A percentile compares a stretch with the other conserved stretches of the same genome.
phyloP scores from a whole-genome alignment of 2,888 invertebrate species.

The Temnothorax unifasciatus region DNA sequence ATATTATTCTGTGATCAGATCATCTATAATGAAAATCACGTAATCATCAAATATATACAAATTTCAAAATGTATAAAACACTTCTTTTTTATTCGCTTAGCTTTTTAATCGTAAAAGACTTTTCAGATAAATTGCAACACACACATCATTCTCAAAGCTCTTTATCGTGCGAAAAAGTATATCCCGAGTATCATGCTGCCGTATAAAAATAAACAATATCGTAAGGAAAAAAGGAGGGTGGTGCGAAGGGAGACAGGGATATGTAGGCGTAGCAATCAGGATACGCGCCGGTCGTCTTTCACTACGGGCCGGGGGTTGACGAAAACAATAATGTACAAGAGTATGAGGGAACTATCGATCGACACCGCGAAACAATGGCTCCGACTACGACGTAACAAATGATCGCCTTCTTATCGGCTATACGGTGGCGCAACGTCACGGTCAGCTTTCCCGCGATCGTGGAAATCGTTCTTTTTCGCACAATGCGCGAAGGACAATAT shows the following conservation, averaged over 20 bases:
- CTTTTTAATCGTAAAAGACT: neutral
- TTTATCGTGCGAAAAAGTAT: constrained; percentile 19
- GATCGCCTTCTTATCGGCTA: constrained; percentile 83
- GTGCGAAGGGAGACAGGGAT: constrained; percentile 32
- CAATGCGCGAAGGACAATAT: constrained; percentile 55
- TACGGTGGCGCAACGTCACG: constrained; percentile 71
- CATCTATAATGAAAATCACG: neutral
- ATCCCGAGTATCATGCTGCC: constrained; percentile 44
- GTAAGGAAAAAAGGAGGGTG: constrained; percentile 56
- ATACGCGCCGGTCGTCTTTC: constrained; percentile 66
- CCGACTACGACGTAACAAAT: constrained; percentile 84
- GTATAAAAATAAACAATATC: constrained; percentile 49
- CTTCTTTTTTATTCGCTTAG: neutral
- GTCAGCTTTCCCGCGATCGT: constrained; percentile 72
- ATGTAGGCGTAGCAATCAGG: constrained; percentile 63
- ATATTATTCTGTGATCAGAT: neutral
- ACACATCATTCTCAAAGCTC: neutral
- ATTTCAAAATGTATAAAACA: neutral
- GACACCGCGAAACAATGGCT: constrained; percentile 83
- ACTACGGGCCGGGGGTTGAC: constrained; percentile 67
- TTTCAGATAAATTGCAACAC: neutral
- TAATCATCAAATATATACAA: neutral
- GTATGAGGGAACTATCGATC: constrained; percentile 81
- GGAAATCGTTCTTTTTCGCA: constrained; percentile 64
- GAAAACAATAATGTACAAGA: constrained; percentile 82